phyloP scores from a whole-genome alignment of 1,140 invertebrate genomes.

The Coptotermes formosanus region DNA sequence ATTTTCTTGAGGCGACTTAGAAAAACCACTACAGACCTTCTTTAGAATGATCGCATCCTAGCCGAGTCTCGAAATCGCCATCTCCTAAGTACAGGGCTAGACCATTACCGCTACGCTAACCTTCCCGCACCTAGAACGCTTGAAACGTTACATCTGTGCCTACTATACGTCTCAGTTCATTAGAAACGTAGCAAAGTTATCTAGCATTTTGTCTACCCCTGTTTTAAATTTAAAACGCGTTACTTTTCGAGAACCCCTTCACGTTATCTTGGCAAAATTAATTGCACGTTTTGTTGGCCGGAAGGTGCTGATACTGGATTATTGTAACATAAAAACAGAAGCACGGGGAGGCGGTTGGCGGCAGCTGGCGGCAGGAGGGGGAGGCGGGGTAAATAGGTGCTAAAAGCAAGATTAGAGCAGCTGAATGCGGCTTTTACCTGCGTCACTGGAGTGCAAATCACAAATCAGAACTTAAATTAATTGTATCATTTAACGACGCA shows the following conservation, averaged over 20 bases:
- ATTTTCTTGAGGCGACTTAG: too few relatives aligned
- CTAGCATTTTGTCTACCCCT: too few relatives aligned
- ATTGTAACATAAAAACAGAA: not conserved
- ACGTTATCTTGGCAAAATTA: not conserved
- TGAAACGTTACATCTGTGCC: too few relatives aligned
- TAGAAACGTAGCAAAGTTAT: too few relatives aligned
- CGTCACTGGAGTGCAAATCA: not conserved
- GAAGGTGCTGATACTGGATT: not conserved
- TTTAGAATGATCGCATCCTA: too few relatives aligned
- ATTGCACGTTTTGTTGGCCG: not conserved
- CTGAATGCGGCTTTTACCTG: not conserved
- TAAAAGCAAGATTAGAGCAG: not conserved
- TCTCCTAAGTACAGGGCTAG: too few relatives aligned
- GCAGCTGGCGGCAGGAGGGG: not conserved
- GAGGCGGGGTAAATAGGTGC: not conserved
- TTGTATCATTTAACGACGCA: not conserved
- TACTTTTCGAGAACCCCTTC: not conserved
- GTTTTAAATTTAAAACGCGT: not conserved
- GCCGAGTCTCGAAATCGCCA: too few relatives aligned
- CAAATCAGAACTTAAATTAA: conserved; percentile 4
- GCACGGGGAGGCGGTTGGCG: not conserved
- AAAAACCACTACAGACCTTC: too few relatives aligned
- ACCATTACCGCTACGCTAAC: too few relatives aligned
- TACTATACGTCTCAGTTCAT: too few relatives aligned
- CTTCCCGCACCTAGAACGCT: too few relatives aligned